Percentiles rank a stretch among this genome's conserved stretches.
Conservation (phyloP, 53 echinoderm and acorn worm genomes). For the Echinometra lucunter region DNA sequence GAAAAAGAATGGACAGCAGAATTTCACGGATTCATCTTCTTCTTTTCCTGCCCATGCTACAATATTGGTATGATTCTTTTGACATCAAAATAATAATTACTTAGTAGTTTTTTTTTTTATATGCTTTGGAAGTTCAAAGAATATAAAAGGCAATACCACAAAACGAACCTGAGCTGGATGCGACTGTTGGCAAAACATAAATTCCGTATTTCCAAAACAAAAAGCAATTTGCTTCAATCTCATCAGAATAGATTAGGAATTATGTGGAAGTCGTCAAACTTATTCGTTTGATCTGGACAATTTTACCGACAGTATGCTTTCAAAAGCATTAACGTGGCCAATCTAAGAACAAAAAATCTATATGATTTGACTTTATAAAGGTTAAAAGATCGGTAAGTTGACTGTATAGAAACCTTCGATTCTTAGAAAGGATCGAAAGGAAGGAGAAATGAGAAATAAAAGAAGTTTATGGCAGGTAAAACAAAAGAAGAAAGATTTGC, state of each 20-base stretch:
- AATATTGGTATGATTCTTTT: not conserved
- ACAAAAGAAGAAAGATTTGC: no score
- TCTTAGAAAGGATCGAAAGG: no score
- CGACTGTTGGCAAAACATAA: not conserved
- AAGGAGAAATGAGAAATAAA: no score
- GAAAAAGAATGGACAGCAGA: not conserved
- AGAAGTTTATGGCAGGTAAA: no score
- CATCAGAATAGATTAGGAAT: not conserved
- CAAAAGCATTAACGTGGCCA: not conserved
- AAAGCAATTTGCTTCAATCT: not conserved
- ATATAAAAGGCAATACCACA: not conserved
- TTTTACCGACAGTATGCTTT: not conserved
- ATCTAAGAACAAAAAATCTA: not conserved
- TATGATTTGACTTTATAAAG: no score
- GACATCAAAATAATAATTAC: not conserved
- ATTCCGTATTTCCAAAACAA: not conserved
- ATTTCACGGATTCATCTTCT: not conserved
- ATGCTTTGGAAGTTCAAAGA: not conserved
- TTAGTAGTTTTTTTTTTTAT: not conserved
- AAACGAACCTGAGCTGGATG: not conserved
- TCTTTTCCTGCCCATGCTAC: not conserved
- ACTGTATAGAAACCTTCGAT: no score
- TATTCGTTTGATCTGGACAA: not conserved
- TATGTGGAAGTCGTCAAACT: not conserved
- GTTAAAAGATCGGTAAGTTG: no score